A percentile compares a stretch with the other conserved stretches of the same genome.
These are phyloP conservation scores for Choloepus hoffmanni DNA, from an alignment of 2,113 vertebrate genomes.

Conservation along the genomic window DNA sequence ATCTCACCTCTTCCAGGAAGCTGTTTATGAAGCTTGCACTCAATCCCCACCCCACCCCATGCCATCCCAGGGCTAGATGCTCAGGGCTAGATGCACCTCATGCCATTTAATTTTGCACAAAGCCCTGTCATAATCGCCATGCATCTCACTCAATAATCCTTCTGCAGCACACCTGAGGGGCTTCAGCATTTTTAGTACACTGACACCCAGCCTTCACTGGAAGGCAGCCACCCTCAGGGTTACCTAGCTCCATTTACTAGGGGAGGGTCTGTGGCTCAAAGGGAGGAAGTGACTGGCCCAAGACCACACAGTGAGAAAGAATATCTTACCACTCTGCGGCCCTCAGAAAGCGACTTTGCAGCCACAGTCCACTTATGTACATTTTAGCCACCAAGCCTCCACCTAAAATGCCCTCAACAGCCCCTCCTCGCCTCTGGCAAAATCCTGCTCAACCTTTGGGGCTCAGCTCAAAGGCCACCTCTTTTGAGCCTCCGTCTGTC, in stretches of 20 bases:
- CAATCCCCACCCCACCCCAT: background rate
- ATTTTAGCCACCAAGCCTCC: background rate
- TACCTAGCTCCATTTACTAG: background rate
- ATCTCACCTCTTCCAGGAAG: slow-evolving; percentile 9
- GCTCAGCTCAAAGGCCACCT: background rate
- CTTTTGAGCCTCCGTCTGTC: background rate
- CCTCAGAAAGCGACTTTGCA: background rate
- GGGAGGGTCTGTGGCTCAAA: background rate
- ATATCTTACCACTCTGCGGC: background rate
- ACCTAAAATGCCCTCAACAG: background rate
- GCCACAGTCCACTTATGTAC: background rate
- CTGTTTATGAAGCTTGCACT: background rate
- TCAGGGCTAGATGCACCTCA: background rate
- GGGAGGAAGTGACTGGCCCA: background rate
- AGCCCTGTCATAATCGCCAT: background rate
- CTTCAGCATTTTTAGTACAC: background rate
- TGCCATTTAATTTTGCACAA: background rate
- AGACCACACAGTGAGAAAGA: background rate
- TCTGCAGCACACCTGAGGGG: background rate
- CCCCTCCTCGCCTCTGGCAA: background rate
- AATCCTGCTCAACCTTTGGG: background rate
- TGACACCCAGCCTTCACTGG: background rate
- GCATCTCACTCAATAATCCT: background rate
- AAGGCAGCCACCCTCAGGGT: background rate
- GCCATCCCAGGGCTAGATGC: background rate